phyloP scores from a whole-genome alignment of 2,113 vertebrate species.

The Lepidothrix coronata region DNA sequence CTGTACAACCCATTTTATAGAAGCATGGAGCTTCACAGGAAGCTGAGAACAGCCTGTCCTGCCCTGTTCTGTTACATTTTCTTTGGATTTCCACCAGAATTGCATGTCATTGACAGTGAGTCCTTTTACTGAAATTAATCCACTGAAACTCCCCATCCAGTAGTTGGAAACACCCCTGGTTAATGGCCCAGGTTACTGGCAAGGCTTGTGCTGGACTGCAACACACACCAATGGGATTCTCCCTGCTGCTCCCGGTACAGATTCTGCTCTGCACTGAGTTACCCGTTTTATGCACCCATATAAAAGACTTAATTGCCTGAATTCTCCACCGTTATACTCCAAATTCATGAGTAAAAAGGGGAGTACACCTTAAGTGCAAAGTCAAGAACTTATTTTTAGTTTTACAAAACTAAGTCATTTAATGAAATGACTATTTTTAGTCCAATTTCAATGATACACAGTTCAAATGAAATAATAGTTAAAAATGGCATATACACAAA shows the following conservation, averaged over 20 bases:
- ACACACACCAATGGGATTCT: background rate
- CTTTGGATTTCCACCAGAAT: background rate
- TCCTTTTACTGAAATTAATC: background rate
- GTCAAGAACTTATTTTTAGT: background rate
- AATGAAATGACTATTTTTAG: background rate
- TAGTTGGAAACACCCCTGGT: background rate
- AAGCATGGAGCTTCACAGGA: background rate
- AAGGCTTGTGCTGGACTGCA: background rate
- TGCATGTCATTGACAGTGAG: background rate
- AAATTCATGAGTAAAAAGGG: background rate
- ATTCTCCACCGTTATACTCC: background rate
- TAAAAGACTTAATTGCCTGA: background rate
- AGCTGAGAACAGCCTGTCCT: background rate
- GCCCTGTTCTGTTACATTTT: background rate
- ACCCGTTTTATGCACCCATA: background rate
- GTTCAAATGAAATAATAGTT: background rate
- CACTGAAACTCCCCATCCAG: background rate
- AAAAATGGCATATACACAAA: background rate
- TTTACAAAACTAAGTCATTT: background rate
- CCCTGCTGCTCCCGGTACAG: background rate
- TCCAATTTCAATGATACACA: background rate
- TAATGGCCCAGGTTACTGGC: background rate
- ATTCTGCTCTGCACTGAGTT: background rate
- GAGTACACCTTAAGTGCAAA: background rate
- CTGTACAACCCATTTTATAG: background rate